Evolutionary conservation across 2,888 invertebrate genomes (phyloP).

Genomic region (Dolichomitus sp.): DNA sequence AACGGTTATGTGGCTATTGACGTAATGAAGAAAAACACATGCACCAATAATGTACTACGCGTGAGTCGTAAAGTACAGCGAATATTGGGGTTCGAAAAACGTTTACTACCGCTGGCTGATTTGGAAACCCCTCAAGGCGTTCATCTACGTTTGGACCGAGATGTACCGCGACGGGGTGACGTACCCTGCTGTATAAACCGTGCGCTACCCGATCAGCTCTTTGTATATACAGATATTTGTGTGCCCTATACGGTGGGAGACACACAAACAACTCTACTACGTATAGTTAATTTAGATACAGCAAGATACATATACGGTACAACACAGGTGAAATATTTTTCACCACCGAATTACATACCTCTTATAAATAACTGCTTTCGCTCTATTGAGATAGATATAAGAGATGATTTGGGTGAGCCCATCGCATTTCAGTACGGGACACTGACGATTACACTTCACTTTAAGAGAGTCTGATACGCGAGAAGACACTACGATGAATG

Average conservation of each 20-base stretch:
- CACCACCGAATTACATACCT: background rate
- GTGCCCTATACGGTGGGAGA: constrained; percentile 74
- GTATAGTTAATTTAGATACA: constrained; percentile 71
- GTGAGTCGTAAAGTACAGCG: background rate
- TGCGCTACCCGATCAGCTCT: constrained; percentile 70
- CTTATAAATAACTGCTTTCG: constrained; percentile 55
- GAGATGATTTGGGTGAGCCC: constrained; percentile 28
- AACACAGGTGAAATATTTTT: too few species aligned
- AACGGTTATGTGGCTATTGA: background rate
- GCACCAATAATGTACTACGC: background rate
- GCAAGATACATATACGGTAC: constrained; percentile 65
- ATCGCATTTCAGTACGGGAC: constrained; percentile 55
- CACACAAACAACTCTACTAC: constrained; percentile 68
- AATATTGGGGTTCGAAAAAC: background rate
- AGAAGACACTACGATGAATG: too few species aligned
- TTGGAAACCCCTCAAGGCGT: background rate
- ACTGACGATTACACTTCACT: constrained; percentile 5
- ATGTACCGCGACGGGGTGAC: too few species aligned
- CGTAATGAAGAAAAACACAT: too few species aligned
- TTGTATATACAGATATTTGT: constrained; percentile 72
- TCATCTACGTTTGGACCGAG: background rate
- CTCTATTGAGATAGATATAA: constrained; percentile 53
- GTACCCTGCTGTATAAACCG: background rate
- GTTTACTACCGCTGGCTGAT: background rate
- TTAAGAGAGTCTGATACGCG: too few species aligned